phyloP scores from a whole-genome alignment of 1,140 invertebrate species.

The Littorina saxatilis region DNA sequence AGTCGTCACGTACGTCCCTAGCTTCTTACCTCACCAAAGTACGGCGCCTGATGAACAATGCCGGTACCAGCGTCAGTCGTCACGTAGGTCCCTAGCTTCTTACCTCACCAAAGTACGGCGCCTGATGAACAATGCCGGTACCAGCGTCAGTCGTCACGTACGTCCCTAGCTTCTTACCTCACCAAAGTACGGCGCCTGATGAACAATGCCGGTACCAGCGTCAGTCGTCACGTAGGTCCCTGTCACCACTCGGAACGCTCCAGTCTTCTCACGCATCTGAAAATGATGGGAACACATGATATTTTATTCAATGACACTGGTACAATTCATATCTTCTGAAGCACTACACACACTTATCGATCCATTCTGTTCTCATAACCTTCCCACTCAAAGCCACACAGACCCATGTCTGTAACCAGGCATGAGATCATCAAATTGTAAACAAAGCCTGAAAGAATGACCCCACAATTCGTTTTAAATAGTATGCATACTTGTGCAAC shows the following conservation, averaged over 20 bases:
- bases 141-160: conserved; percentile 98
- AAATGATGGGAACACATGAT: conserved; percentile 23
- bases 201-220: conserved; percentile 98
- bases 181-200: conserved; percentile 99
- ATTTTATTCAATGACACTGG: not conserved
- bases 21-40: no score
- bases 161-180: conserved; percentile 84
- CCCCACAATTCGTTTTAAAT: no score
- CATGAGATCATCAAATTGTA: no score
- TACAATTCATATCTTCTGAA: no score
- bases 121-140: conserved; percentile 99
- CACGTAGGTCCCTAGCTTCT: conserved; percentile 90
- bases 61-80: no score
- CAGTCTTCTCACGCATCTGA: conserved; percentile 78
- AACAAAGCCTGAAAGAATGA: no score
- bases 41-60: no score
- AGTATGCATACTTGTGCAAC: no score
- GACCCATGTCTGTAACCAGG: no score
- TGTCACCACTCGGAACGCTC: conserved; percentile 90
- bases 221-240: conserved; percentile 97
- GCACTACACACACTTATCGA: no score
- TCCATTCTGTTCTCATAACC: no score
- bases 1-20: conserved; percentile 97
- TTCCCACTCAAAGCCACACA: no score
- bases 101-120: conserved; percentile 98